Percentiles rank a stretch among this genome's conserved stretches.
phyloP scores from a whole-genome alignment of 2,113 vertebrate genomes.

The Vanacampus margaritifer region DNA sequence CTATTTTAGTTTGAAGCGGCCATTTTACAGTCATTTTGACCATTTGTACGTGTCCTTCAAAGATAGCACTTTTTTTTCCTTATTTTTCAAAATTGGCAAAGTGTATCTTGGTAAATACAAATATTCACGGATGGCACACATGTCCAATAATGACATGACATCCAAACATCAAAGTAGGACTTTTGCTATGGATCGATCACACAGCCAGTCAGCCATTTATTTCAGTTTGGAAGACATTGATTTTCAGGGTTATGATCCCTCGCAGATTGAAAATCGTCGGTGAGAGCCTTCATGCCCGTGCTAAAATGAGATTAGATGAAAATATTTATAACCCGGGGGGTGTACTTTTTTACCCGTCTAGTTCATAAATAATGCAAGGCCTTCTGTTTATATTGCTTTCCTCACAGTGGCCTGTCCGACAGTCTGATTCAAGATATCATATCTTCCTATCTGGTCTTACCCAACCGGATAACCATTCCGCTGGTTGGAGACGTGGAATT shows the following conservation, averaged over 20 bases:
- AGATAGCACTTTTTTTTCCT: too few species aligned
- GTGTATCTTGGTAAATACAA: too few species aligned
- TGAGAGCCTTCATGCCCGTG: neutral
- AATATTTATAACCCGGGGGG: constrained; percentile 53
- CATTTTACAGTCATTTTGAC: too few species aligned
- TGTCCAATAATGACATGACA: neutral
- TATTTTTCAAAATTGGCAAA: too few species aligned
- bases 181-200: neutral
- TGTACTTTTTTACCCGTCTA: constrained; percentile 9
- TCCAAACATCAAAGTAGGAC: neutral
- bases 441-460: constrained; percentile 91
- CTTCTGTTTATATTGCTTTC: constrained; percentile 30
- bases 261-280: neutral
- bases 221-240: neutral
- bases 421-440: constrained; percentile 93
- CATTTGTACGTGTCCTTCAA: too few species aligned
- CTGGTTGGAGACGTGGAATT: constrained; percentile 89
- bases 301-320: constrained; percentile 39
- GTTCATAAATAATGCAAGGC: constrained; percentile 41
- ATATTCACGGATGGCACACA: neutral
- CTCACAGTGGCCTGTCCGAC: constrained; percentile 85
- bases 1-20: too few species aligned
- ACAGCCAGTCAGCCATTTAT: neutral
- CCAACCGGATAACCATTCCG: constrained; percentile 91
- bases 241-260: neutral